Evolutionary conservation across 2,888 invertebrate genomes (phyloP), one percentile per base, ranked within the genome.

Genomic region (Rhingia rostrata): DNA sequence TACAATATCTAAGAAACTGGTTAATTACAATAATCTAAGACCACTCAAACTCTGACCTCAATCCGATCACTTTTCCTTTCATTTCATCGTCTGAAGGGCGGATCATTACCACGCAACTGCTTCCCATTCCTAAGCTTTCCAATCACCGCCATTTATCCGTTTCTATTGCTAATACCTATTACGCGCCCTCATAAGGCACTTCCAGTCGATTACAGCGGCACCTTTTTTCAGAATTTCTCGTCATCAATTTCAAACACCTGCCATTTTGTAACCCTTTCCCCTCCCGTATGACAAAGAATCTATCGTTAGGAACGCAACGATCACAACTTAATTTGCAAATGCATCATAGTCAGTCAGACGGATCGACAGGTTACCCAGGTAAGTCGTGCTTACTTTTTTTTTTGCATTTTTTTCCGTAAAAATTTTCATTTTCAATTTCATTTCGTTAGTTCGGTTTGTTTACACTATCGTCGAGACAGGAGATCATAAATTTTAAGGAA

Each of bases 321-420:
- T 51, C 43, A 58, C 66, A 37, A 60, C 74, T 75, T 32, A 58
- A 75, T 58, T 66, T 51, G 51, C 66, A 53, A 66, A 66, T 75
- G 53, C 66, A 75, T 67, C 58, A 37, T 33, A 49, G 56, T 35
- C 47, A 14, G 39, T 32, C 39, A 32, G 22, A 41, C 4, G 10
- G 14, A 22, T 22, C 39, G 63, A 37, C 49, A n/a, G 49, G 22
- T 37, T 6, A 10, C 33, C 14, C 37, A 22, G 22, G 47, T 33
- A 43, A 61, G 56, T 74, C 56, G 64, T 49, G 63, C 54, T 41
- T 58, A 14, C n/a, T 32, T 56, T 64, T 53, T 43, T 12, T 51
- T 53, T 63, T 35, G 14, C 12, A n/a, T 56, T n/a, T 35, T 12
- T 56, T 35, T 37, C 39, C 22, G 22, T 22, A 2, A 2, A 51